Evolutionary conservation across 2,888 invertebrate genomes (phyloP).

Genomic region (Yponomeuta evonymella): DNA sequence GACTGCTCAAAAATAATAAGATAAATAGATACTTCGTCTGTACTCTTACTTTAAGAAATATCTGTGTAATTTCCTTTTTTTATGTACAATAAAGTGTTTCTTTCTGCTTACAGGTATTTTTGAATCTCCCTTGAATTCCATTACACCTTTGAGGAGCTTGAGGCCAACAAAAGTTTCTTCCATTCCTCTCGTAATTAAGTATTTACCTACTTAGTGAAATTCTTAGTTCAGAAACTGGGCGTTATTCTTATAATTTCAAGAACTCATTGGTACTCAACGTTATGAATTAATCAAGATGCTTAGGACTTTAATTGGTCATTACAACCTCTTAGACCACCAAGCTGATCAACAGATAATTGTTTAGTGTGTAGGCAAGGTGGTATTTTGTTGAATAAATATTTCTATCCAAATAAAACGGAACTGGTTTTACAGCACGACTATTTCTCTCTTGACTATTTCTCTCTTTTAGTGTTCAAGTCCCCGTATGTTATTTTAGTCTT

Average conservation of each 20-base stretch:
- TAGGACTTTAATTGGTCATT: neutral
- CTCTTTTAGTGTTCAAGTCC: neutral
- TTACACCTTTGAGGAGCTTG: too few species aligned
- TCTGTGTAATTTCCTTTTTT: too few species aligned
- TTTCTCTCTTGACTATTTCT: constrained; percentile 27
- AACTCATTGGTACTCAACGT: neutral
- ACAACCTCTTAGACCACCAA: neutral
- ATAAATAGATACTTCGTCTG: too few species aligned
- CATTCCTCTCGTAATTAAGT: too few species aligned
- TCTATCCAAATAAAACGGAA: constrained; percentile 65
- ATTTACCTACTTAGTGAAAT: too few species aligned
- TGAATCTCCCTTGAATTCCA: too few species aligned
- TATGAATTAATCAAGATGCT: neutral
- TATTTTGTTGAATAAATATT: constrained; percentile 52
- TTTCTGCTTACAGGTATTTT: too few species aligned
- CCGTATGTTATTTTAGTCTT: constrained; percentile 1
- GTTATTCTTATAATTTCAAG: neutral
- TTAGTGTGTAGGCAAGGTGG: neutral
- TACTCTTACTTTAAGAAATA: too few species aligned
- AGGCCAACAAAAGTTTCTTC: too few species aligned
- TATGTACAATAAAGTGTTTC: too few species aligned
- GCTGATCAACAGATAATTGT: neutral
- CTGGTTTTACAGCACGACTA: constrained; percentile 47
- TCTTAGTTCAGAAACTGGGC: neutral
- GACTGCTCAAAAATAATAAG: too few species aligned